Evolutionary conservation across 64 coral and sea anemone genomes (phyloP).

Genomic region (Montipora capricornis): DNA sequence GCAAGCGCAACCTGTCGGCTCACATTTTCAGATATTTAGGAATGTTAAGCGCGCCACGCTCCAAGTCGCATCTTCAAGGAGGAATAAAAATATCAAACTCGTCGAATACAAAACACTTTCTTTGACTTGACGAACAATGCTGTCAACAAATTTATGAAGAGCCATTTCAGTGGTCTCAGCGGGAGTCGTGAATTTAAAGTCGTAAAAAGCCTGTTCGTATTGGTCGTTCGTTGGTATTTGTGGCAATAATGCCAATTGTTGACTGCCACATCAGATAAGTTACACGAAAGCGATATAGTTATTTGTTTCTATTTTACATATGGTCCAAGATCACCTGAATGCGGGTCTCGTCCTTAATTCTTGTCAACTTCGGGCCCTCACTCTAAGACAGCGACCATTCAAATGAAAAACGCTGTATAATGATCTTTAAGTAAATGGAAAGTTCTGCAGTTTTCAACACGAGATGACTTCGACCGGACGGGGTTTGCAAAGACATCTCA

Average conservation of each 20-base stretch:
- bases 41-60: neutral
- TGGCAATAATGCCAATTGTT: neutral
- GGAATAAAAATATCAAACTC: neutral
- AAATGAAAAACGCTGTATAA: no score
- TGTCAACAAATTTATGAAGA: constrained; percentile 19
- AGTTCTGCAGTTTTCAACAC: no score
- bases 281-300: no score
- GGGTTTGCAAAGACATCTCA: no score
- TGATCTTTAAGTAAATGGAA: no score
- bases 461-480: no score
- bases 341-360: no score
- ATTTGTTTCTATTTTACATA: no score
- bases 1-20: neutral
- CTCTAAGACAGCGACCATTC: no score
- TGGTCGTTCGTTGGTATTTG: neutral
- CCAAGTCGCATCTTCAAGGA: neutral
- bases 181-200: neutral
- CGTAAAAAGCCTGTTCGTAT: neutral
- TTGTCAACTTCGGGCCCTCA: no score
- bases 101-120: neutral
- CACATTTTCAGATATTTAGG: neutral
- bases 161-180: neutral
- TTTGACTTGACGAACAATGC: neutral
- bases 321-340: no score
- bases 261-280: neutral